phyloP scores from a whole-genome alignment of 2,113 vertebrate genomes.

The Platanista minor region DNA sequence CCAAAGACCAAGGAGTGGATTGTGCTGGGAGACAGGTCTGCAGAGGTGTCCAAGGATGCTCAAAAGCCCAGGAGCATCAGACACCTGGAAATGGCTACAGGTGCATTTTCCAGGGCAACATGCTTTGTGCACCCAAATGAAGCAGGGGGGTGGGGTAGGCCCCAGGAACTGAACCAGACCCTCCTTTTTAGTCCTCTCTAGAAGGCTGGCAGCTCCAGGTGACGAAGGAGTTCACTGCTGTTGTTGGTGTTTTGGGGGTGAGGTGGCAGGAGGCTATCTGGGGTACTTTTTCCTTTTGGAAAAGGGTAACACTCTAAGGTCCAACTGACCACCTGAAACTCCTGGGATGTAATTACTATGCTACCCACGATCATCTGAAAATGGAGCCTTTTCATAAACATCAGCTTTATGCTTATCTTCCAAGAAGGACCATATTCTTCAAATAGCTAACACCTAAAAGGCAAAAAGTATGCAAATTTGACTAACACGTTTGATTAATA shows the following conservation, averaged over 20 bases:
- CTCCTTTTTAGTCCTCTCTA: background rate
- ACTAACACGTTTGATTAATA: slow-evolving; percentile 33
- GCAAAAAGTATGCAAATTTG: background rate
- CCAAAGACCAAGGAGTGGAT: background rate
- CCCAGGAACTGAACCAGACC: background rate
- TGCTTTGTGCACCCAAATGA: background rate
- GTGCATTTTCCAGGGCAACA: background rate
- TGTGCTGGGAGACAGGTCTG: background rate
- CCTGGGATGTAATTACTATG: background rate
- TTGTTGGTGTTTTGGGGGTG: background rate
- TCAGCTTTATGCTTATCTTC: background rate
- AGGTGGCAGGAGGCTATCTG: background rate
- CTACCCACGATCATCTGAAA: background rate
- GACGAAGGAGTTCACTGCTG: background rate
- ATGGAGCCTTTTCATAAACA: background rate
- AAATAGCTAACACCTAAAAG: background rate
- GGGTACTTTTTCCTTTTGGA: background rate
- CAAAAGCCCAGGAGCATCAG: background rate
- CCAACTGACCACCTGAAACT: background rate
- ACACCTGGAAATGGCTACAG: no score
- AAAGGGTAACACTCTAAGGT: background rate
- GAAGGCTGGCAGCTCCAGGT: background rate
- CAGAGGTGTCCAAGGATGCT: background rate
- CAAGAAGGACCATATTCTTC: background rate
- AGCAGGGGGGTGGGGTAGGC: background rate